phyloP scores from a whole-genome alignment of 2,888 invertebrate genomes.

The Callimorpha dominula region DNA sequence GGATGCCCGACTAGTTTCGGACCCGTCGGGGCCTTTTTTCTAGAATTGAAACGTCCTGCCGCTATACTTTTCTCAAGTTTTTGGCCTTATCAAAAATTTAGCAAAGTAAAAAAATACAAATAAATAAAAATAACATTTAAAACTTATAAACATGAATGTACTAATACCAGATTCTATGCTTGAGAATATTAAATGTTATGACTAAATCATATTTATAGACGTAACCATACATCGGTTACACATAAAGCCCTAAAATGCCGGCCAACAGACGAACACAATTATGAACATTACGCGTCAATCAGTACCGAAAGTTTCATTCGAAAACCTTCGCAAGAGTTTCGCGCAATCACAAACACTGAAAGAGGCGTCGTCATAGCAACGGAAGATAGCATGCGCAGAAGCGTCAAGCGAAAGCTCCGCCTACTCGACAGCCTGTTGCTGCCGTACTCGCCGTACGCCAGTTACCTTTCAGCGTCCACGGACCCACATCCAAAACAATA shows the following conservation, averaged over 20 bases:
- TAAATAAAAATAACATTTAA: too few species aligned
- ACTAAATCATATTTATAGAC: constrained; percentile 22
- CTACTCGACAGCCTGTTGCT: constrained; percentile 83
- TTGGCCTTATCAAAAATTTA: too few species aligned
- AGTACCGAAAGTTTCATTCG: constrained; percentile 67
- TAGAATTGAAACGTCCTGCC: too few species aligned
- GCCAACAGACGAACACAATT: constrained; percentile 54
- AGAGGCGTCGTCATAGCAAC: constrained; percentile 84
- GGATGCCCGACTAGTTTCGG: too few species aligned
- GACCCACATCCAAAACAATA: constrained; percentile 66
- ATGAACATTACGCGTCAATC: constrained; percentile 72
- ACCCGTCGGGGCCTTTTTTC: too few species aligned
- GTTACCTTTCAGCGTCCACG: constrained; percentile 63
- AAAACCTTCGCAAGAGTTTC: constrained; percentile 60
- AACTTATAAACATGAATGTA: background rate
- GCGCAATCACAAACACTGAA: constrained; percentile 78
- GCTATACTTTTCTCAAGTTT: too few species aligned
- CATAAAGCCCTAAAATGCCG: constrained; percentile 48
- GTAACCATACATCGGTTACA: constrained; percentile 40
- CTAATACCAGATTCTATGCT: constrained; percentile 2
- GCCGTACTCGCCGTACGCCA: constrained; percentile 72
- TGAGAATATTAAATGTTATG: constrained; percentile 24
- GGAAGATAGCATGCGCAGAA: constrained; percentile 71
- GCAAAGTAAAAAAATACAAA: too few species aligned
- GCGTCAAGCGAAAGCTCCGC: constrained; percentile 71